Evolutionary conservation across 2,113 vertebrate species (phyloP).

Genomic region (Monopterus albus): DNA sequence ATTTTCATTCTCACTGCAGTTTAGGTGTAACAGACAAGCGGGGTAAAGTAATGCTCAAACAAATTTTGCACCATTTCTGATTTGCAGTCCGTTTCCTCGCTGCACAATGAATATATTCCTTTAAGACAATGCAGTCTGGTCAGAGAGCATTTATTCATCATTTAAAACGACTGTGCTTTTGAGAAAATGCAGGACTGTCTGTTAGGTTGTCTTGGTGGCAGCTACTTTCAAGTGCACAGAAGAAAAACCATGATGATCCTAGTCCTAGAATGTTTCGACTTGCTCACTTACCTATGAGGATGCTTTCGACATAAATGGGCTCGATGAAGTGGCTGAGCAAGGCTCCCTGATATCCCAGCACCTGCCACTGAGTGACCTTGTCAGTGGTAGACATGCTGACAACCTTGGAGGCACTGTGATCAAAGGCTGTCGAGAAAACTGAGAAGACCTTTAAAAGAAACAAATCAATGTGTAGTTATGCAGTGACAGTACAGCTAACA

Average conservation of each 20-base stretch:
- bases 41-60: no score
- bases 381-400: slow-evolving; percentile 93
- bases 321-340: slow-evolving; percentile 95
- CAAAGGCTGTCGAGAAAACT: slow-evolving; percentile 80
- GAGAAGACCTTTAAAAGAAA: slow-evolving; percentile 80
- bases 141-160: no score
- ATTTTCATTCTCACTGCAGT: neutral
- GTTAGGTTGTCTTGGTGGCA: neutral
- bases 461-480: neutral
- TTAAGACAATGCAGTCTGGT: no score
- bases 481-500: neutral
- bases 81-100: no score
- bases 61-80: no score
- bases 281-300: slow-evolving; percentile 87
- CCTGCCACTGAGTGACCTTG: slow-evolving; percentile 94
- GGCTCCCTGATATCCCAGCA: slow-evolving; percentile 93
- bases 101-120: no score
- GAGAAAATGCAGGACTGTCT: neutral
- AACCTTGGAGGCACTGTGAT: slow-evolving; percentile 72
- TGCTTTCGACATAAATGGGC: slow-evolving; percentile 89
- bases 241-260: neutral
- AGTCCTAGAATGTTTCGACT: neutral
- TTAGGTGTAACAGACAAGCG: no score
- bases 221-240: neutral
- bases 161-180: neutral